phyloP scores from a whole-genome alignment of 2,888 invertebrate genomes.

The Empis livida region DNA sequence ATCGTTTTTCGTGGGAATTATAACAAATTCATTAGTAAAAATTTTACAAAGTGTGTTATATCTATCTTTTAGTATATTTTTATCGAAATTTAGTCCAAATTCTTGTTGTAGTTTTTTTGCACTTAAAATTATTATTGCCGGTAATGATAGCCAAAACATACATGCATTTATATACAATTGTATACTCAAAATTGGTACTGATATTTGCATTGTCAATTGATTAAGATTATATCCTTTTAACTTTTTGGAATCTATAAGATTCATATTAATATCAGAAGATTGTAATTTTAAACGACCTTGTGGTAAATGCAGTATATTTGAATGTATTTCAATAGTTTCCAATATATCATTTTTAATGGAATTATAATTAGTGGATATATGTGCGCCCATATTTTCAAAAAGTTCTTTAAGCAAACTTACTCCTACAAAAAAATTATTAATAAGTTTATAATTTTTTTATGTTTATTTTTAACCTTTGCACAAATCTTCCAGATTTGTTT shows the following conservation, averaged over 20 bases:
- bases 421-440: not conserved
- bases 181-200: conserved; percentile 56
- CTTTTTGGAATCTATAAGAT: conserved; percentile 31
- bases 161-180: conserved; percentile 66
- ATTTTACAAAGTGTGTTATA: conserved; percentile 35
- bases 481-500: conserved; percentile 38
- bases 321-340: conserved; percentile 46
- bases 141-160: conserved; percentile 53
- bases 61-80: conserved; percentile 6
- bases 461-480: conserved; percentile 20
- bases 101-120: conserved; percentile 22
- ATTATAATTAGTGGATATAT: conserved; percentile 37
- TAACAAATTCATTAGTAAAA: conserved; percentile 51
- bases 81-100: conserved; percentile 5
- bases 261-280: conserved; percentile 24
- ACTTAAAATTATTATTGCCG: conserved; percentile 44
- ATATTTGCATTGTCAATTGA: conserved; percentile 51
- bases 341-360: conserved; percentile 39
- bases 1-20: conserved; percentile 40
- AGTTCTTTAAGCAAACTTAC: too few relatives aligned
- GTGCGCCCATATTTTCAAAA: conserved; percentile 32
- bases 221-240: conserved; percentile 47
- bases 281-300: conserved; percentile 22
- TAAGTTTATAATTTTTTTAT: not conserved
- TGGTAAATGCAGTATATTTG: conserved; percentile 28